phyloP scores from a whole-genome alignment of 2,113 vertebrate genomes.

The Theristicus caerulescens region DNA sequence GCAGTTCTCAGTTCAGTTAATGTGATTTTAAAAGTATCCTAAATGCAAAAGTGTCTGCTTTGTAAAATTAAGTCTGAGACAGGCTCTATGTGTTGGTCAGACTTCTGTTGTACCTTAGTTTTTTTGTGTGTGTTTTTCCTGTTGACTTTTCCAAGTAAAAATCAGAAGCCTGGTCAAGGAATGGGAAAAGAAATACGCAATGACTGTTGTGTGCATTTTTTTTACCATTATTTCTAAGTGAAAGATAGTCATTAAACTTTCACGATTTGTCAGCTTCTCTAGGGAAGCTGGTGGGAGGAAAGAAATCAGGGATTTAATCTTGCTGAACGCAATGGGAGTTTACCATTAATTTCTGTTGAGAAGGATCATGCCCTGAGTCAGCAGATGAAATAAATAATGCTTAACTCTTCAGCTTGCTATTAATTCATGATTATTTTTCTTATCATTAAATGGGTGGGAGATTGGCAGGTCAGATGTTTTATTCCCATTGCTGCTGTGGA shows the following conservation, averaged over 20 bases:
- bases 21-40: slow-evolving; percentile 9
- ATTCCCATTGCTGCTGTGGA: neutral
- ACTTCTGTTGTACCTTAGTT: neutral
- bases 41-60: neutral
- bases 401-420: neutral
- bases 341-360: neutral
- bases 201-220: neutral
- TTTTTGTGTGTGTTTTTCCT: neutral
- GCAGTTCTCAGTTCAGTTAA: neutral
- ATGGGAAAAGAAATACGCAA: neutral
- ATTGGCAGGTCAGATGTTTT: neutral
- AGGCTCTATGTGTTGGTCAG: neutral
- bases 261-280: neutral
- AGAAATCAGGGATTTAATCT: neutral
- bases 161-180: neutral
- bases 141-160: neutral
- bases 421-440: neutral
- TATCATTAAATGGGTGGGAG: neutral
- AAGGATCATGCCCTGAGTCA: neutral
- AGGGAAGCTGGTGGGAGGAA: neutral
- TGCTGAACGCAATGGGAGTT: neutral
- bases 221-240: neutral
- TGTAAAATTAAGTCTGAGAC: neutral
- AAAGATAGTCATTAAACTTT: neutral
- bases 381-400: slow-evolving; percentile 8